Base-by-base conservation (phyloP, 1,140 invertebrate genomes). In the Geopemphigus sp. region DNA sequence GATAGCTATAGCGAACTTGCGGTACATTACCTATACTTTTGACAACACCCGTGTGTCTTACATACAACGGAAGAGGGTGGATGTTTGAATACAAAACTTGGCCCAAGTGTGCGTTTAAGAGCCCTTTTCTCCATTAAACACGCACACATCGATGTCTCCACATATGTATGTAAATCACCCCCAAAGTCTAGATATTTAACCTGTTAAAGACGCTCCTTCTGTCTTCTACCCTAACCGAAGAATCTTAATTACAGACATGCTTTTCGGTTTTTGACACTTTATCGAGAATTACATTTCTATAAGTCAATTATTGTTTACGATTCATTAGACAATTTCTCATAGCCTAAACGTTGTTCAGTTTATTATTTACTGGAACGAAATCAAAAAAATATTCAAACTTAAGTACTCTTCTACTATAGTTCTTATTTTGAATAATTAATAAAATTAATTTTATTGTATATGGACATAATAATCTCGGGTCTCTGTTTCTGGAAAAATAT, bases 51-150 rank as follows among this genome's bases (percentile, higher is more conserved):
- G 32, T 45, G 61, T 29, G 66, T 68, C 22, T 47, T 47, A 24
- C 39, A 3, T 24, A 68, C 14, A 10, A n/a, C 45, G 45, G 14
- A n/a, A 66, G 63, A 12, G 66, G 45, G n/a, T 68, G 15, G 47
- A 68, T 50, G 66, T 68, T 68, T 68, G 66, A 68, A 68, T 68
- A 50, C 66, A 68, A 50, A 68, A 68, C 66, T 68, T 68, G 66
- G 66, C 45, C 45, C 66, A 50, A 68, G 66, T 50, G 66, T 68
- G 66, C 66, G 66, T 68, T 68, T 68, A 68, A 68, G 66, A 68
- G 66, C 66, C 39, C 45, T 26, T 50, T 50, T 50, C 66, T 68
- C 66, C 66, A 68, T 68, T 68, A 68, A 68, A 68, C 66, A 22
- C 66, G 45, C 14, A 26, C n/a, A 17, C 66, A 50, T 68, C 45